Evolutionary conservation across 2,113 vertebrate species (phyloP).

Genomic region (Piprites chloris): DNA sequence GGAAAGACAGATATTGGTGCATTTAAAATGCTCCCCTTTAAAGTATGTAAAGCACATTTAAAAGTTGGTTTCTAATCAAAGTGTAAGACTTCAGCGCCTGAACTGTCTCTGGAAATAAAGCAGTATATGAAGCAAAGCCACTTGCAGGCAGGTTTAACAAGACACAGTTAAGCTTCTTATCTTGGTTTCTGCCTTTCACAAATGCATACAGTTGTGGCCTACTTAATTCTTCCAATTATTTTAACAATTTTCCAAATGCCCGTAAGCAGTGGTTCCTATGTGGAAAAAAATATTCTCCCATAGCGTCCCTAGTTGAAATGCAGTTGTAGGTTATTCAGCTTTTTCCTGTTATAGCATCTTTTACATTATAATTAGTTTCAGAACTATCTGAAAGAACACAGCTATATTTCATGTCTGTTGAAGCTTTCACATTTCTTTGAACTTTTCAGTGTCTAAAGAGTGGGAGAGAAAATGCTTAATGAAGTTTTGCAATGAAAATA

Average conservation of each 20-base stretch:
- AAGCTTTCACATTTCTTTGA: neutral
- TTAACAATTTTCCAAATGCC: constrained; percentile 3
- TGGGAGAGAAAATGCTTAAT: neutral
- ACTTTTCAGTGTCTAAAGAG: neutral
- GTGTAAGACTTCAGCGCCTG: neutral
- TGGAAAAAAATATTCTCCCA: neutral
- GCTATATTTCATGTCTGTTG: neutral
- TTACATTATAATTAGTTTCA: neutral
- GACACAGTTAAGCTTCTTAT: neutral
- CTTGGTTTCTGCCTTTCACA: neutral
- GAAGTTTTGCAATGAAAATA: neutral
- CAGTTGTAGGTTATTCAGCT: neutral
- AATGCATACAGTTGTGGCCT: neutral
- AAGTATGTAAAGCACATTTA: neutral
- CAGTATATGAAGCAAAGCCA: neutral
- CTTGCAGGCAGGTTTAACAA: neutral
- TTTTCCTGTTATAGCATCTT: neutral
- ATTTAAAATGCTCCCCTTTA: neutral
- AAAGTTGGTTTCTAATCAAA: neutral
- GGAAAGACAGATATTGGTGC: neutral
- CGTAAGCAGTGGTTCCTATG: neutral
- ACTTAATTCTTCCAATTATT: constrained; percentile 2
- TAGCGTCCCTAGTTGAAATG: neutral
- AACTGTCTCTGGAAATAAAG: neutral
- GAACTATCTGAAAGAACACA: neutral